Base-by-base conservation (phyloP, 2,113 vertebrate species). In the Scomber japonicus region DNA sequence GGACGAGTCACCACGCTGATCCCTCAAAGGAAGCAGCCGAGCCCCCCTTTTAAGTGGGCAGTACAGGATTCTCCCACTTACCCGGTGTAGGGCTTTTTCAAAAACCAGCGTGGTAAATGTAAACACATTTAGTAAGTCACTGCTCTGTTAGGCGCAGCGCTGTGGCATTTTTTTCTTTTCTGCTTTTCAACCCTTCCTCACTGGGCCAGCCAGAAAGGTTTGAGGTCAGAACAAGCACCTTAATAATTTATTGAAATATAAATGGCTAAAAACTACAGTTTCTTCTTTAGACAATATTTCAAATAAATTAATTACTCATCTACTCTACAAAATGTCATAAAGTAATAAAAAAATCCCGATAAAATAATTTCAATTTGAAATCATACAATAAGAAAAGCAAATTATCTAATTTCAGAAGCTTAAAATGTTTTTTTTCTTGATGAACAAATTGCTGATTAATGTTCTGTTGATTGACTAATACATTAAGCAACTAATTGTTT, bases 1-100 rank as follows among this genome's bases (percentile, higher is more conserved):
- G 95, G 88, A 94, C 86, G 94, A 96, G 95, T 96, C 96, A 95
- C 95, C 94, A 95, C 94, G 94, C 96, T 96, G 96, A 97, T 97
- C 94, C 96, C 95, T 96, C 96, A 96, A 96, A 96, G 96, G 95
- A 95, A 93, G 80, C 69, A 84, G 89, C 92, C 93, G 88, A 91
- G 85, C 80, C 77, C 79, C 74, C 78, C n/a, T 79, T 89, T 84
- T 79, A 86, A 89, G 80, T 65, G 83, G 89, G 73, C 71, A 71
- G 67, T 69, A 31, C 12, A 46, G 81, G 86, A 80, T 78, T 84
- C 79, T 86, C 74, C 76, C 63, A 27, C 77, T 77, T 31, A 24
- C 27, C 16, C 49, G 5, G 6, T 61, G 80, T 46, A 53, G 6
- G 57, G 53, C 11, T 72, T 77, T 84, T 67, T 53, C 60, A 71